Conservation (phyloP, 2,888 invertebrate species). For the Plebejus anna region DNA sequence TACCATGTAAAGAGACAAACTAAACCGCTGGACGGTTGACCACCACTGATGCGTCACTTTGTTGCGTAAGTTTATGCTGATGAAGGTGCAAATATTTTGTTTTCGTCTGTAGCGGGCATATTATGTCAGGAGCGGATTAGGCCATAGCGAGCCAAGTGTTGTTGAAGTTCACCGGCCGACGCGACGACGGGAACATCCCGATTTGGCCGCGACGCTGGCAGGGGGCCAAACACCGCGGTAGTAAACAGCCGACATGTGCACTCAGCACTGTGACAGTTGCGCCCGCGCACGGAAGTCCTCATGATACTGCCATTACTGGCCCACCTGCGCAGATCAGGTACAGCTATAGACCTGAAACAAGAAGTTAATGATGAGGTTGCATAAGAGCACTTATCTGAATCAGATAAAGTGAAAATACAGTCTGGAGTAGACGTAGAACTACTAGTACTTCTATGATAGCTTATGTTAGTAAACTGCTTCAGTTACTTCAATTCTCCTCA, state of each 20-base stretch:
- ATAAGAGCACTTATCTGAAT: not conserved
- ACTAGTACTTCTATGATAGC: too few relatives aligned
- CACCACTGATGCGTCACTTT: too few relatives aligned
- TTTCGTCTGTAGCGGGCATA: not conserved
- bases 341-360: not conserved
- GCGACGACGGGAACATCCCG: slow-evolving; percentile 53
- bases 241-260: slow-evolving; percentile 47
- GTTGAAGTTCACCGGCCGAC: slow-evolving; percentile 41
- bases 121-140: not conserved
- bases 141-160: slow-evolving; percentile 19
- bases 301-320: too few relatives aligned
- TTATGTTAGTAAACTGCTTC: too few relatives aligned
- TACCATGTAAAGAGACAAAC: too few relatives aligned
- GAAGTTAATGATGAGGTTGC: not conserved
- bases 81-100: not conserved
- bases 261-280: not conserved
- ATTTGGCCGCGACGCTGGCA: slow-evolving; percentile 57
- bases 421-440: too few relatives aligned
- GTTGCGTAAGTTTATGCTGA: too few relatives aligned
- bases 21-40: too few relatives aligned
- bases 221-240: slow-evolving; percentile 48
- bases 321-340: not conserved
- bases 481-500: too few relatives aligned
- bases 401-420: not conserved
- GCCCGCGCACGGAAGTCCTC: not conserved